Conservation (phyloP, 2,888 invertebrate genomes). For the Sialis fuliginosa region DNA sequence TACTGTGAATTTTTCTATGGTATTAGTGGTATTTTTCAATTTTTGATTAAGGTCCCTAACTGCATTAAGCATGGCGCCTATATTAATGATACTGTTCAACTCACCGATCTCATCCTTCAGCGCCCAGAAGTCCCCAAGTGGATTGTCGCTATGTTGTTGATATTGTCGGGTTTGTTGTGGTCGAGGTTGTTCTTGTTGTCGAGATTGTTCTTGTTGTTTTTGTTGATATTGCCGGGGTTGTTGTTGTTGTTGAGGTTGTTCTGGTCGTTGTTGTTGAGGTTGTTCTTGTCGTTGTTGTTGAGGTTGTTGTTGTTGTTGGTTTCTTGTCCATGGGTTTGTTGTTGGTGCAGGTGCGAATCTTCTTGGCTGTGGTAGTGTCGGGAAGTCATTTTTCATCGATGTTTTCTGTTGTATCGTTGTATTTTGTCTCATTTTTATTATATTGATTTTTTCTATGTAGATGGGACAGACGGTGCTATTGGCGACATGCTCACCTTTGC, state of each 20-base stretch:
- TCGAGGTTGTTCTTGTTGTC: too few species aligned
- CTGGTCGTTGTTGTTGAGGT: background rate
- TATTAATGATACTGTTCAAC: too few species aligned
- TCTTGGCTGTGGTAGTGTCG: background rate
- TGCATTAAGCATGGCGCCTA: too few species aligned
- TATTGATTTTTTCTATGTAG: background rate
- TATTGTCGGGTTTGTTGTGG: background rate
- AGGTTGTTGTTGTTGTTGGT: background rate
- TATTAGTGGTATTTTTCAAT: background rate
- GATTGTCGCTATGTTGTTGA: background rate
- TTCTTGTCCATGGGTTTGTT: background rate
- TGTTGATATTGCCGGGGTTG: background rate
- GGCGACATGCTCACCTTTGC: constrained; percentile 14
- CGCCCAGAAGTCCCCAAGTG: too few species aligned
- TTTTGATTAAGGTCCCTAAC: background rate
- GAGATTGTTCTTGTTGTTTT: too few species aligned
- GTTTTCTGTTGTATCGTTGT: too few species aligned
- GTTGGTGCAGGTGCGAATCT: too few species aligned
- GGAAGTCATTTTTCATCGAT: too few species aligned
- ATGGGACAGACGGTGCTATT: constrained; percentile 11
- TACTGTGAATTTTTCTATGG: background rate
- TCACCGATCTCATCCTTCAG: too few species aligned
- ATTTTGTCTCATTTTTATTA: background rate
- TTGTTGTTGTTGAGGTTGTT: background rate
- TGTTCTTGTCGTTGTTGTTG: too few species aligned